Conservation (phyloP, 1,140 invertebrate genomes). For the Bombus difficillimus region DNA sequence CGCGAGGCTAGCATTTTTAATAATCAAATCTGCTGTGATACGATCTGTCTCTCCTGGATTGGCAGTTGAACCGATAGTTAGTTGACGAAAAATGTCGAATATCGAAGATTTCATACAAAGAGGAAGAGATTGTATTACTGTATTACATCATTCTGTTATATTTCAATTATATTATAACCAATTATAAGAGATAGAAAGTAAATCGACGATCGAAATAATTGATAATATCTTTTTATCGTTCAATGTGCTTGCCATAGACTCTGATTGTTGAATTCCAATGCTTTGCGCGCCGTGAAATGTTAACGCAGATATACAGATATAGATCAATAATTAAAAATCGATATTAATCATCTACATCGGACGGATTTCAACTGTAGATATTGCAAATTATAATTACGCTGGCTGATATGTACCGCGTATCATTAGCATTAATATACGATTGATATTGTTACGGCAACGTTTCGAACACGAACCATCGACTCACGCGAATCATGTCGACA, state of each 20-base stretch:
- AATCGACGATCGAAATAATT: neutral
- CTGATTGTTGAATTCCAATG: neutral
- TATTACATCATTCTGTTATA: no score
- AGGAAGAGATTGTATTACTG: neutral
- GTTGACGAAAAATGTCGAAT: no score
- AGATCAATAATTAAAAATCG: slow-evolving; percentile 25
- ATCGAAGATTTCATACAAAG: neutral
- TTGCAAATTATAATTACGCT: slow-evolving; percentile 16
- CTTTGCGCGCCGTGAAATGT: neutral
- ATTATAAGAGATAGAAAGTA: no score
- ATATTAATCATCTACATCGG: slow-evolving; percentile 3
- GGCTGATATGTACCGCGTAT: neutral
- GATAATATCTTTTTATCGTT: neutral
- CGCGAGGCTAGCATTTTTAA: slow-evolving; percentile 30
- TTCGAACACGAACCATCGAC: neutral
- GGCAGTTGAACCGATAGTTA: neutral
- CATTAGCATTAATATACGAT: slow-evolving; percentile 21
- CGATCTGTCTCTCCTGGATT: neutral
- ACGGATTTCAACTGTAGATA: neutral
- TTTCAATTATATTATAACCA: no score
- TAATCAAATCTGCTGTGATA: neutral
- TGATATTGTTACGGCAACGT: neutral
- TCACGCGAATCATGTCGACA: neutral
- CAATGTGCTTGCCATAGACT: no score
- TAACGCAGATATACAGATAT: neutral